Evolutionary conservation across 2,113 vertebrate species (phyloP), one percentile per base, ranked within the genome.

Genomic region (Xyliphius kryptos): DNA sequence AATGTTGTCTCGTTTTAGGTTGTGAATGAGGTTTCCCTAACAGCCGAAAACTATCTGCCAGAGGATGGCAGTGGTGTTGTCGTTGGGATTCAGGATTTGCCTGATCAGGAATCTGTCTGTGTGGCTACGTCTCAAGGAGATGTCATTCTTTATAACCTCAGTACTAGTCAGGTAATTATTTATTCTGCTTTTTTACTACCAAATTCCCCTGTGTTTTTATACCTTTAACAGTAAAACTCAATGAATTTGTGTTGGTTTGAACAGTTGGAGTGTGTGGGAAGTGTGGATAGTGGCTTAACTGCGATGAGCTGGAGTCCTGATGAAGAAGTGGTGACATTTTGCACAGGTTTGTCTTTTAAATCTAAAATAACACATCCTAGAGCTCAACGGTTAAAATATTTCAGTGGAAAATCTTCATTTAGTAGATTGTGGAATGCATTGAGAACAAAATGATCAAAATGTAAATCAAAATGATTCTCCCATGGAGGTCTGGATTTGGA

Each of bases 241-340:
- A 1, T n/a, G n/a, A n/a, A n/a, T 32, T 32, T 6, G 8, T 57
- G 22, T 68, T 3, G 61, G 40, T 61, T 38, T n/a, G n/a, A n/a
- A n/a, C n/a, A 98, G 96, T 60, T 97, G 72, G 96, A 97, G 58
- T 97, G 95, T 81, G 93, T 97, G 2, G 96, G 96, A 65, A 96
- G 82, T 36, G 95, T 99, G 38, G 90, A 95, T 70, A 92, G 88
- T 0, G 94, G 96, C 3, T 81, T 98, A 54, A 89, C 83, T 40
- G 77, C 83, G 3, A 94, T 99, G 92, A 94, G 88, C 53, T 99
- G 96, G 95, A 99, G 95, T 81, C 94, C 96, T 37, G 96, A 99
- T 72, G 91, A 95, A 73, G 95, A 99, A 72, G 85, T 99, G 6
- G 85, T 98, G 70, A 77, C 92, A 40, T 87, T 99, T 68, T 88